Conservation (phyloP, 1,140 invertebrate genomes). For the Protaetia brevitarsis region DNA sequence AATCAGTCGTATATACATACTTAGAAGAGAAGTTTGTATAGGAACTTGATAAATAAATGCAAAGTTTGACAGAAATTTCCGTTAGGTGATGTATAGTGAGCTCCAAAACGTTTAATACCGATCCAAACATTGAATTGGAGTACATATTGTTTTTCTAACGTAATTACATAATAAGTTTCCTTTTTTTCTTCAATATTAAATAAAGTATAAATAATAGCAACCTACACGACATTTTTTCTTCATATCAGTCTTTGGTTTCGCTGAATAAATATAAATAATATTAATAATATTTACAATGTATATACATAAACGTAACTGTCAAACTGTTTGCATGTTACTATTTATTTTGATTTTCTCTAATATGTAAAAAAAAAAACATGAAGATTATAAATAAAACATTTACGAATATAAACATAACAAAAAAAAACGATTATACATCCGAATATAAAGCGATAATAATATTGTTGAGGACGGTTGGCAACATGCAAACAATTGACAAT, state of each 20-base stretch:
- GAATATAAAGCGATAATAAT: conserved; percentile 8
- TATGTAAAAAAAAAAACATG: not conserved
- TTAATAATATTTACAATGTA: conserved; percentile 37
- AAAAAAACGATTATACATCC: not conserved
- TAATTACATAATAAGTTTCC: not conserved
- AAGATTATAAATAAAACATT: not conserved
- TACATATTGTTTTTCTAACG: not conserved
- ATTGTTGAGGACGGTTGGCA: not conserved
- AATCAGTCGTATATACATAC: conserved; percentile 6
- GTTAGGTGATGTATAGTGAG: not conserved
- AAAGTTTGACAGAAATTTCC: conserved; percentile 9
- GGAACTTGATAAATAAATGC: conserved; percentile 2
- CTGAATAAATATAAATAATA: conserved; percentile 37
- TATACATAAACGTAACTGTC: conserved; percentile 31
- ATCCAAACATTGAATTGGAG: not conserved
- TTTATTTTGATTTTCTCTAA: not conserved
- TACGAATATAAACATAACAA: not conserved
- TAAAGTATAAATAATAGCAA: conserved; percentile 29
- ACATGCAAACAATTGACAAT: conserved; percentile 20
- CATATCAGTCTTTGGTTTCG: conserved; percentile 45
- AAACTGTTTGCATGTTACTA: conserved; percentile 2
- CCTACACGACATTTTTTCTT: conserved; percentile 37
- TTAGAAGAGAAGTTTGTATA: not conserved
- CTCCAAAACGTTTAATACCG: not conserved
- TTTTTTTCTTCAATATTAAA: conserved; percentile 9